Conservation (phyloP, 2,888 invertebrate genomes). For the Papilio elwesi region DNA sequence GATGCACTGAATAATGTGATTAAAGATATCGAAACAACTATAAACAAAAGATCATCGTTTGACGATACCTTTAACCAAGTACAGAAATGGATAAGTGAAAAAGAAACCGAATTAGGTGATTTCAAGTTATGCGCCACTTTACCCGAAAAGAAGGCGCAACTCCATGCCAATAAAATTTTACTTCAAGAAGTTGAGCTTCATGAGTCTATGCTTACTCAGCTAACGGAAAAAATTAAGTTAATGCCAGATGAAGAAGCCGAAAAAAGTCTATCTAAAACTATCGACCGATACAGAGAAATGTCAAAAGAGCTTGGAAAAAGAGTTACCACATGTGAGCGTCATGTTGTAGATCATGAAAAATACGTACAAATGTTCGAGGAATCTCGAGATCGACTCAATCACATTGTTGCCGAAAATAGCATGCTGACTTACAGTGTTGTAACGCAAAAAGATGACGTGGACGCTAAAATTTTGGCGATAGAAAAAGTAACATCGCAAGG, state of each 20-base stretch:
- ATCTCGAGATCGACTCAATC: constrained; percentile 91
- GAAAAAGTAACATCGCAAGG: constrained; percentile 90
- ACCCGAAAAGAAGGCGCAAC: constrained; percentile 93
- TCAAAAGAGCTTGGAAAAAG: constrained; percentile 87
- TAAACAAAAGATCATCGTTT: constrained; percentile 95
- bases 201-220: constrained; percentile 91
- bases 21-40: constrained; percentile 93
- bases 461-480: constrained; percentile 89
- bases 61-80: constrained; percentile 96
- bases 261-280: constrained; percentile 88
- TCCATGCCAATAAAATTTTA: constrained; percentile 91
- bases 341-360: constrained; percentile 92
- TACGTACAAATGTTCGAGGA: constrained; percentile 93
- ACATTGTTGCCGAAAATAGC: constrained; percentile 90
- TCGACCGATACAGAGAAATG: constrained; percentile 88
- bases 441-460: constrained; percentile 91
- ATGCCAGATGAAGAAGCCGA: constrained; percentile 92
- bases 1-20: constrained; percentile 93
- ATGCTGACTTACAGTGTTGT: constrained; percentile 91
- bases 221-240: constrained; percentile 91
- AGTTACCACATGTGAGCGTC: constrained; percentile 87
- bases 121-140: constrained; percentile 90
- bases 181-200: constrained; percentile 94
- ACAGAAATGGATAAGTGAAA: constrained; percentile 93
- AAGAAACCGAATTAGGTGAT: constrained; percentile 88